A percentile compares a stretch with the other conserved stretches of the same genome.
phyloP scores from a whole-genome alignment of 2,888 invertebrate species.

The Laspeyria flexula region DNA sequence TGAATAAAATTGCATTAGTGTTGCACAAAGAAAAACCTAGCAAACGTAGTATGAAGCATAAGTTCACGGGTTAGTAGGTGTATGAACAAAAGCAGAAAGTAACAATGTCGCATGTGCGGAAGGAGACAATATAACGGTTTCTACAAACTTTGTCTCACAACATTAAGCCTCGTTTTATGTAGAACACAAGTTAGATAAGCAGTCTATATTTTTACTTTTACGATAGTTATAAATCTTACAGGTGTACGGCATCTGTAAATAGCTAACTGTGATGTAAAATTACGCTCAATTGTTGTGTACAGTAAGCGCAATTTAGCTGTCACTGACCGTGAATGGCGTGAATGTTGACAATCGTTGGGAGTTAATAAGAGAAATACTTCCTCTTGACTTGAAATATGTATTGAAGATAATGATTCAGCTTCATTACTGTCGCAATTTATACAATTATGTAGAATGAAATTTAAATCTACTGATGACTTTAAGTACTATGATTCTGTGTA shows the following conservation, averaged over 20 bases:
- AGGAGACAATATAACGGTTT: conserved; percentile 56
- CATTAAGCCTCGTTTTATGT: conserved; percentile 41
- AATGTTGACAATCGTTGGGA: conserved; percentile 11
- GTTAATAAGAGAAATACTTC: conserved; percentile 11
- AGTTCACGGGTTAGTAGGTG: conserved; percentile 34
- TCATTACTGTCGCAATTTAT: background rate
- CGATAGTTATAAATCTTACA: conserved; percentile 22
- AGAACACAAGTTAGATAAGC: conserved; percentile 33
- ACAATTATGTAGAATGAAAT: background rate
- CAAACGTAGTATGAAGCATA: conserved; percentile 36
- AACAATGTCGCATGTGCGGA: conserved; percentile 52
- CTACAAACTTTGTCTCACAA: conserved; percentile 45
- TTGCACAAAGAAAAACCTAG: conserved; percentile 46
- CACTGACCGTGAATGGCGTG: conserved; percentile 10
- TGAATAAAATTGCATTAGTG: conserved; percentile 39
- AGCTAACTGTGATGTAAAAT: conserved; percentile 23
- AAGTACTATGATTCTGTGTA: too few relatives aligned
- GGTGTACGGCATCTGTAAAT: conserved; percentile 11
- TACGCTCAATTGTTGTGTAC: conserved; percentile 19
- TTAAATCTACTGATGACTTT: background rate
- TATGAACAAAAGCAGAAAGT: conserved; percentile 52
- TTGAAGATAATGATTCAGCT: background rate
- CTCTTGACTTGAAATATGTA: conserved; percentile 1
- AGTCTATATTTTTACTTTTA: conserved; percentile 39
- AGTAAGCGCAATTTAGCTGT: conserved; percentile 11